Evolutionary conservation across 2,888 invertebrate species (phyloP).

Genomic region (Orgyia antiqua): DNA sequence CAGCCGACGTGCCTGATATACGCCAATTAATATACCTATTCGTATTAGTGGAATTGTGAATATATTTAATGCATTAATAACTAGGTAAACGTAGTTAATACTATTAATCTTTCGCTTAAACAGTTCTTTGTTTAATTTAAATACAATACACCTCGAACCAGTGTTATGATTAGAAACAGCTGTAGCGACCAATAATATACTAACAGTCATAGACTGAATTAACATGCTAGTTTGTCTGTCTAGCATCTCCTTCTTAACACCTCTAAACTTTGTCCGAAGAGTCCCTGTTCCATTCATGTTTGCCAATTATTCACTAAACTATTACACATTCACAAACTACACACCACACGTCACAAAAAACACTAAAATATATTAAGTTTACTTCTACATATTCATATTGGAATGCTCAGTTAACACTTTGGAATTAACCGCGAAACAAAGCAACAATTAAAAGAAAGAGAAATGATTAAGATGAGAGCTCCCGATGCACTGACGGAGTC

Average conservation of each 20-base stretch:
- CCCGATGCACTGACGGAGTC: constrained; percentile 58
- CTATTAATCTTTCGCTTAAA: too few species aligned
- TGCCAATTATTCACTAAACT: constrained; percentile 30
- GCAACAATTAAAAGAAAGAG: constrained; percentile 24
- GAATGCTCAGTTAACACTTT: constrained; percentile 4
- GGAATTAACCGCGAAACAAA: constrained; percentile 4
- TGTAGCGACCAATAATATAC: too few species aligned
- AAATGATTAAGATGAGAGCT: constrained; percentile 55
- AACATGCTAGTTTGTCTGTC: constrained; percentile 85
- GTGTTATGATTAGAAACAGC: too few species aligned
- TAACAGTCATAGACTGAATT: constrained; percentile 89
- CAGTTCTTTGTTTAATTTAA: too few species aligned
- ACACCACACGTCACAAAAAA: constrained; percentile 5
- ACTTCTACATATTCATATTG: constrained; percentile 9
- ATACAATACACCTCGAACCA: too few species aligned
- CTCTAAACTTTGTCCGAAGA: constrained; percentile 83
- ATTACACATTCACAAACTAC: constrained; percentile 13
- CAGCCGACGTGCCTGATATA: too few species aligned
- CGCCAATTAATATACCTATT: too few species aligned
- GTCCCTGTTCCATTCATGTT: constrained; percentile 77
- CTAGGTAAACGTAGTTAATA: too few species aligned
- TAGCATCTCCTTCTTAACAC: constrained; percentile 86
- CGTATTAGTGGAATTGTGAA: too few species aligned
- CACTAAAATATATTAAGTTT: neutral
- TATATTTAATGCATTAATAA: too few species aligned